A percentile compares a stretch with the other conserved stretches of the same genome.
Evolutionary conservation across 2,888 invertebrate species (phyloP).

Genomic region (Ptychoptera albimana): DNA sequence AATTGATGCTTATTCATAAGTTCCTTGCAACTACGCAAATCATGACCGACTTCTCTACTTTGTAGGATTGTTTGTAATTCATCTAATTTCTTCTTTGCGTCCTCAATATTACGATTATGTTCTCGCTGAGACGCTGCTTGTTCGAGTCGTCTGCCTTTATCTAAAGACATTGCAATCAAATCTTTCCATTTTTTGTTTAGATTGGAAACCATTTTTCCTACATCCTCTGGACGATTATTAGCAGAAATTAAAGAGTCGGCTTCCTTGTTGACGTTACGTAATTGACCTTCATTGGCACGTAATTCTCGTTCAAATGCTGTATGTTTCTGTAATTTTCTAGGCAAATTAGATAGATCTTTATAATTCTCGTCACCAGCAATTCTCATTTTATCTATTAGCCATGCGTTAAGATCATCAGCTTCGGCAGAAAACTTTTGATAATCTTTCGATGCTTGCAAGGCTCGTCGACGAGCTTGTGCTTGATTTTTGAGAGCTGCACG

Average conservation of each 20-base stretch:
- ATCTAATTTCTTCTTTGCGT: conserved; percentile 70
- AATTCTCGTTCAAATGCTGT: conserved; percentile 93
- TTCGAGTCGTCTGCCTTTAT: conserved; percentile 57
- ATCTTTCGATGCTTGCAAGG: conserved; percentile 67
- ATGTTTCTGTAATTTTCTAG: conserved; percentile 87
- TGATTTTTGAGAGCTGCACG: conserved; percentile 59
- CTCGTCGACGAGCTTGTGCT: conserved; percentile 55
- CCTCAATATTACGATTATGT: conserved; percentile 67
- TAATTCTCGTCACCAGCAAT: conserved; percentile 89
- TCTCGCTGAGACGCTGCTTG: conserved; percentile 78
- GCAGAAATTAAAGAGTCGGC: conserved; percentile 57
- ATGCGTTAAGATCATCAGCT: conserved; percentile 74
- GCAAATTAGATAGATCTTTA: conserved; percentile 74
- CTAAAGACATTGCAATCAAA: conserved; percentile 47
- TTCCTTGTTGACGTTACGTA: conserved; percentile 67
- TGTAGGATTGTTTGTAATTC: conserved; percentile 67
- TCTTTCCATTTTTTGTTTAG: conserved; percentile 66
- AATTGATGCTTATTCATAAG: conserved; percentile 78
- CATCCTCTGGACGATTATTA: conserved; percentile 52
- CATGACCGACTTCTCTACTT: conserved; percentile 72
- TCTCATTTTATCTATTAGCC: conserved; percentile 84
- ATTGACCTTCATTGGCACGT: conserved; percentile 83
- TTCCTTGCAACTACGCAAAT: conserved; percentile 82
- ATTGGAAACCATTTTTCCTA: conserved; percentile 46
- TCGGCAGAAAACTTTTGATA: conserved; percentile 89